phyloP scores from a whole-genome alignment of 2,113 vertebrate species.

The Oncorhynchus gorbuscha region DNA sequence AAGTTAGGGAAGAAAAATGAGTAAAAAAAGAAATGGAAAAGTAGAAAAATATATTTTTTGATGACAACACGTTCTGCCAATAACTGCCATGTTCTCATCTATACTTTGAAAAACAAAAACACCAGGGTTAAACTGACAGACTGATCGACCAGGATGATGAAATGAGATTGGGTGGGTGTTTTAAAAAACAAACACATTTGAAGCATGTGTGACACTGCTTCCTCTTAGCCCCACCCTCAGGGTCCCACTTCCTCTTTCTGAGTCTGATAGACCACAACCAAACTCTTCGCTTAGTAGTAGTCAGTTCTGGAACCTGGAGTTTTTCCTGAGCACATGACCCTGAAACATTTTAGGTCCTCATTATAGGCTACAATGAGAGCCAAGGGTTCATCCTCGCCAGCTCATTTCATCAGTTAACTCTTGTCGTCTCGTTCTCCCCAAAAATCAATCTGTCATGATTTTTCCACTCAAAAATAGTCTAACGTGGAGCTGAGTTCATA shows the following conservation, averaged over 20 bases:
- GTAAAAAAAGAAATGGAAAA: too few species aligned
- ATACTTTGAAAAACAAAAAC: conserved; percentile 2
- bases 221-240: conserved; percentile 50
- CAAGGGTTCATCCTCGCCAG: too few species aligned
- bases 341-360: too few species aligned
- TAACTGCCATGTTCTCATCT: background rate
- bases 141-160: conserved; percentile 57
- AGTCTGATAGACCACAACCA: conserved; percentile 27
- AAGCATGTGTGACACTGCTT: conserved; percentile 63
- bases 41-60: too few species aligned
- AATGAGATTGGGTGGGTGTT: conserved; percentile 59
- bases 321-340: conserved; percentile 8
- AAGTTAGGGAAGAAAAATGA: too few species aligned
- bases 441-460: too few species aligned
- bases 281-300: conserved; percentile 20
- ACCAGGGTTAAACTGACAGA: conserved; percentile 4
- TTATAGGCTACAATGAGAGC: too few species aligned
- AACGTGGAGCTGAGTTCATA: too few species aligned
- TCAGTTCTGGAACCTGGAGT: background rate
- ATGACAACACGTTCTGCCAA: background rate
- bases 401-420: too few species aligned
- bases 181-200: background rate
- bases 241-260: conserved; percentile 69
- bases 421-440: too few species aligned
- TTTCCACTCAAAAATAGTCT: too few species aligned